Base-by-base conservation (phyloP, 2,888 invertebrate genomes). In the Chymomyza fuscimana region DNA sequence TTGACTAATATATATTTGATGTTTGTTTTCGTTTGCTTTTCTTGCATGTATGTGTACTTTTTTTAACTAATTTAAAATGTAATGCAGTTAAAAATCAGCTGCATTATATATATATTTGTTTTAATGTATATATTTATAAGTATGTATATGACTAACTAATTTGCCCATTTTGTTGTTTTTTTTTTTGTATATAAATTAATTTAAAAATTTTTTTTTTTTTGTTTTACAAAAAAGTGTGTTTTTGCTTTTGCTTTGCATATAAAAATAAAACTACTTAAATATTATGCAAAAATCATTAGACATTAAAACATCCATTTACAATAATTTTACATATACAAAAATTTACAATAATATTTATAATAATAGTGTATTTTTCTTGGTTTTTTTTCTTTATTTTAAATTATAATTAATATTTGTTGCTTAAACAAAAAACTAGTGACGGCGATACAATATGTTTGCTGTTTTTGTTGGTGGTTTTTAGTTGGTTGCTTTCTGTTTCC, bases 261-360 rank as follows among this genome's bases (percentile, higher is more conserved):
- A 78, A 80, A 81, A 82, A 81, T 79, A 73, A 80, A 80, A 74
- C 81, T 86, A 87, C 80, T 81, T 86, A 87, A 77, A 87, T 73
- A 82, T 82, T 83, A 83, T 70, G 82, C 81, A 86, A 86, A 75
- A 83, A 79, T 79, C 72, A 52, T 58, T 66, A 51, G 51, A 60
- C 60, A 66, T 60, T 60, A 29, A 66, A 66, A 51, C 12, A 58
- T 46, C 54, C 6, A 62, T 67, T 25, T 56, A 69, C 51, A 64
- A 69, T 69, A 51, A 68, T 32, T 52, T 29, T 50, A 58, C 29
- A 58, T 22, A 58, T 58, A 58, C 25, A 58, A 61, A n/a, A 62
- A 67, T 75, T 29, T 77, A 80, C 73, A 80, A 69, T 73, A 63
- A 72, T 73, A 72, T 79, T 72, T 73, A 69, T 67, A 60, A 59